A percentile compares a stretch with the other conserved stretches of the same genome.
These are phyloP conservation scores for Aphaenogaster ashmeadi DNA, from an alignment of 1,140 invertebrate species.

Conservation along the genomic window DNA sequence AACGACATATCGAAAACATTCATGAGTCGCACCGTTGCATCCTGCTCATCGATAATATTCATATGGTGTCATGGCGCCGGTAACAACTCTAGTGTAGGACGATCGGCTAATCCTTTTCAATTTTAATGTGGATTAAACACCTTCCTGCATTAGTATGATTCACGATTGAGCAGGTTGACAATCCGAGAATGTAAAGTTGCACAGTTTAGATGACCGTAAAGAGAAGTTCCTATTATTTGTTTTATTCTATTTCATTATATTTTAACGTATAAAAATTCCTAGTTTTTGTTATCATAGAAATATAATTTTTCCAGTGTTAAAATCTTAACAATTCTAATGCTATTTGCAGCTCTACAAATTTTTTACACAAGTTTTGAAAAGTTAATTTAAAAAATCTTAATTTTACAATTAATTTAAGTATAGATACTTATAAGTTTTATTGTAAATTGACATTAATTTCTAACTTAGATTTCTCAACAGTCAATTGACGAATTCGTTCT, in stretches of 20 bases:
- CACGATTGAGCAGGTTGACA: background rate
- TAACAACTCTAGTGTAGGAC: slow-evolving; percentile 14
- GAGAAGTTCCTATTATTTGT: background rate
- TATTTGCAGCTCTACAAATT: background rate
- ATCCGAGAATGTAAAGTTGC: slow-evolving; percentile 13
- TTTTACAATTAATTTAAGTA: background rate
- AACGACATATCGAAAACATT: slow-evolving; percentile 58
- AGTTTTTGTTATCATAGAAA: background rate
- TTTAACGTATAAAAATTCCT: background rate
- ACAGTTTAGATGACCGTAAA: background rate
- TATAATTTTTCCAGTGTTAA: background rate
- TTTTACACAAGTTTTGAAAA: background rate
- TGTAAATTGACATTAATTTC: background rate
- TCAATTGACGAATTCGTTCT: background rate
- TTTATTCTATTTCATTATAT: slow-evolving; percentile 18
- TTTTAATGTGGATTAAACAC: slow-evolving; percentile 37
- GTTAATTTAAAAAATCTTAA: background rate
- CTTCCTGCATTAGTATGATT: slow-evolving; percentile 2
- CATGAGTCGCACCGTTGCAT: slow-evolving; percentile 37
- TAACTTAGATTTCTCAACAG: background rate
- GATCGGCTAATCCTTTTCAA: slow-evolving; percentile 26
- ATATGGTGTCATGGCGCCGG: slow-evolving; percentile 7
- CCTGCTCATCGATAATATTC: slow-evolving; percentile 51
- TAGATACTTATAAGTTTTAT: background rate
- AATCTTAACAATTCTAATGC: background rate